These are phyloP conservation scores for Scalopus aquaticus DNA, from an alignment of 2,113 vertebrate species.

Conservation along the genomic window DNA sequence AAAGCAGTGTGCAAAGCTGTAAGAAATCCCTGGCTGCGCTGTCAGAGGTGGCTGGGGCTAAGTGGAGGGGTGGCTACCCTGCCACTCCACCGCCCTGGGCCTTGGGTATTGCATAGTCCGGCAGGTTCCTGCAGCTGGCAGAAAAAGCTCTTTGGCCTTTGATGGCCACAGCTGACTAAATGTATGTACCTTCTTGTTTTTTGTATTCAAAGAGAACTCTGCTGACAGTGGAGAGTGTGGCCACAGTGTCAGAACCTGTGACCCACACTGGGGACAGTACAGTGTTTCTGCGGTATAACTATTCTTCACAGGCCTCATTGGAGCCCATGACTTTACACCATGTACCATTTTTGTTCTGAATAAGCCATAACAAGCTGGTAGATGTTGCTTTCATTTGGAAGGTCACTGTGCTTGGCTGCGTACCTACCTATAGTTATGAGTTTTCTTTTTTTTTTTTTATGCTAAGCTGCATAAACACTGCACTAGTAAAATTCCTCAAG, in stretches of 20 bases:
- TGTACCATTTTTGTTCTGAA: not conserved
- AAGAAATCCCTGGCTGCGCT: conserved; percentile 8
- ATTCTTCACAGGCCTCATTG: not conserved
- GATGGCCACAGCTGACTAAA: not conserved
- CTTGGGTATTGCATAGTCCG: not conserved
- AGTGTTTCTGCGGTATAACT: not conserved
- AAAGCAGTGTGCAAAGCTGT: conserved; percentile 21
- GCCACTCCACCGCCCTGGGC: not conserved
- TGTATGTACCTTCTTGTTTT: not conserved
- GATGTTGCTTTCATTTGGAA: not conserved
- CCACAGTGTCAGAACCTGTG: not conserved
- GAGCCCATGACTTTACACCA: not conserved
- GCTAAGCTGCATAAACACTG: not conserved
- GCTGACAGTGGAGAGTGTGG: not conserved
- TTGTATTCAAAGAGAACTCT: conserved; percentile 1
- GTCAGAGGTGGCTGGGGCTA: conserved; percentile 41
- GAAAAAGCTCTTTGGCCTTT: conserved; percentile 29
- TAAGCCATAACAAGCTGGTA: not conserved
- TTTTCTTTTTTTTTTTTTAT: not conserved
- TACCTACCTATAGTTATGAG: not conserved
- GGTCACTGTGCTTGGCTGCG: not conserved
- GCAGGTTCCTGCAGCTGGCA: not conserved
- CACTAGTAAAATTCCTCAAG: not conserved
- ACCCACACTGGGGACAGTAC: not conserved
- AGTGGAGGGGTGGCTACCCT: conserved; percentile 28